A percentile compares a stretch with the other conserved stretches of the same genome.
Conservation (phyloP, 2,888 invertebrate species). For the Mythimna vitellina region DNA sequence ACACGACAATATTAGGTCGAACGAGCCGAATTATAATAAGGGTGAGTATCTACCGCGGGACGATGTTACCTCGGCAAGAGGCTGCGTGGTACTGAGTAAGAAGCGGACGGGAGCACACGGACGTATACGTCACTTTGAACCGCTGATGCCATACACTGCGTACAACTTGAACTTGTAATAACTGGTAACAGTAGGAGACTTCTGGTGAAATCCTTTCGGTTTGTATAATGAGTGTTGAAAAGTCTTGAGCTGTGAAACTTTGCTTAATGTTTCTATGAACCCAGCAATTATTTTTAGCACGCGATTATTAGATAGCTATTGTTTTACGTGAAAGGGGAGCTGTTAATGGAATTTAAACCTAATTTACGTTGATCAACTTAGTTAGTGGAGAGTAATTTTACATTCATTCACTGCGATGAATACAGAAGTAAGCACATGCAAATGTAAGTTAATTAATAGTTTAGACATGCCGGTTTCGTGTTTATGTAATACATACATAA, state of each 20-base stretch:
- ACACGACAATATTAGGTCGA: conserved; percentile 68
- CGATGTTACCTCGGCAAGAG: conserved; percentile 80
- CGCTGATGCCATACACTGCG: conserved; percentile 75
- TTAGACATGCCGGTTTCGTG: background rate
- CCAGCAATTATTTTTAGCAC: background rate
- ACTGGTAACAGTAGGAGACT: conserved; percentile 52
- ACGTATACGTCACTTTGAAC: conserved; percentile 75
- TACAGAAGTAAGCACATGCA: background rate
- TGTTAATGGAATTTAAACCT: conserved; percentile 12
- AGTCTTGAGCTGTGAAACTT: conserved; percentile 9
- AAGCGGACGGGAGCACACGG: conserved; percentile 78
- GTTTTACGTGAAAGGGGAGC: background rate
- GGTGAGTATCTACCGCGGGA: conserved; percentile 56
- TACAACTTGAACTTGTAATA: conserved; percentile 63
- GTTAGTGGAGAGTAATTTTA: background rate
- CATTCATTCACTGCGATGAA: background rate
- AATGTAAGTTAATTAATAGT: conserved; percentile 1
- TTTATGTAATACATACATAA: background rate
- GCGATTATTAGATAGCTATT: conserved; percentile 9
- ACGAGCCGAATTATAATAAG: conserved; percentile 50
- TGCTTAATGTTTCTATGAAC: background rate
- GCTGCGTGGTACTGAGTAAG: conserved; percentile 86
- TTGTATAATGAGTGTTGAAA: conserved; percentile 38
- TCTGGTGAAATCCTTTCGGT: conserved; percentile 33
- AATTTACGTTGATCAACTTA: background rate